phyloP scores from a whole-genome alignment of 2,113 vertebrate species.

The Mesocricetus auratus region DNA sequence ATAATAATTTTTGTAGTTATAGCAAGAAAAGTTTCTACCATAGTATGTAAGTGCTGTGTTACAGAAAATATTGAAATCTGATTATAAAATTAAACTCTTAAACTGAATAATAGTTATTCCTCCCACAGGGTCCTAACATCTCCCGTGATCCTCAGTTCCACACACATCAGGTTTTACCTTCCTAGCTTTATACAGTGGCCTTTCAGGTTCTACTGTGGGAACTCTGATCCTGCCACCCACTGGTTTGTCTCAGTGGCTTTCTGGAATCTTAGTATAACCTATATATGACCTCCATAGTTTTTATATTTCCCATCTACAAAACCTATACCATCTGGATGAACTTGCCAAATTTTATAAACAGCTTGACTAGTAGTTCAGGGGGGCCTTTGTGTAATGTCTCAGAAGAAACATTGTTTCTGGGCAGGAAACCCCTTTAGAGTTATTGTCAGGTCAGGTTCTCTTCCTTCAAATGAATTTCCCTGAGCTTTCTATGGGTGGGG shows the following conservation, averaged over 20 bases:
- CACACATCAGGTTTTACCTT: not conserved
- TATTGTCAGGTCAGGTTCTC: not conserved
- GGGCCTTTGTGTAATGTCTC: not conserved
- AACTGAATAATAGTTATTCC: not conserved
- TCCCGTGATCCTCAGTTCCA: not conserved
- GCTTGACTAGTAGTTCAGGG: not conserved
- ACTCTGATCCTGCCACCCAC: not conserved
- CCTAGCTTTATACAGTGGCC: not conserved
- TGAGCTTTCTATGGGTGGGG: not conserved
- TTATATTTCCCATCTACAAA: not conserved
- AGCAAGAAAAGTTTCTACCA: not conserved
- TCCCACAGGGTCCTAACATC: not conserved
- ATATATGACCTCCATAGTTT: not conserved
- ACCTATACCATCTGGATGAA: not conserved
- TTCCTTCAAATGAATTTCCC: not conserved
- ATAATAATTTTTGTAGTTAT: not conserved
- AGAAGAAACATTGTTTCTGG: not conserved
- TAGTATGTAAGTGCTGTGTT: not conserved
- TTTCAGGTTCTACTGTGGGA: not conserved
- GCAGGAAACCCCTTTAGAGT: not conserved
- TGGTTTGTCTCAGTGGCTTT: not conserved
- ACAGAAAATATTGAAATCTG: not conserved
- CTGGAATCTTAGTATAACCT: not conserved
- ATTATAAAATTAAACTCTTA: not conserved
- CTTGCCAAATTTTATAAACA: not conserved